A percentile compares a stretch with the other conserved stretches of the same genome.
Evolutionary conservation across 2,797 vertebrate genomes (phyloP).

Genomic region (Acanthiza pusilla): DNA sequence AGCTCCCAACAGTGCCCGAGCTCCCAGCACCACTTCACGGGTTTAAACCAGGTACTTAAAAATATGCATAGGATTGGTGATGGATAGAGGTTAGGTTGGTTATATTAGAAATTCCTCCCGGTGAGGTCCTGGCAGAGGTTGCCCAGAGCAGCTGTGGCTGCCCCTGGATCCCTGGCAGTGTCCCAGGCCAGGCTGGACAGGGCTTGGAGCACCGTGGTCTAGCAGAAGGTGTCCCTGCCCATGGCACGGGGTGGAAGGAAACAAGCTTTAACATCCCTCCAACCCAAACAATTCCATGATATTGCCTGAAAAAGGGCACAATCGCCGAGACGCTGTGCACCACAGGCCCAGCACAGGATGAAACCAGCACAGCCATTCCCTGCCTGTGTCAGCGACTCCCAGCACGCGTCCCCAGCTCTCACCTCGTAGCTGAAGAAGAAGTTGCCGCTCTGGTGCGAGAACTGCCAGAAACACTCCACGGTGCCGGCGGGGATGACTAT

Average conservation of each 20-base stretch:
- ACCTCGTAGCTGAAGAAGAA: constrained; percentile 94
- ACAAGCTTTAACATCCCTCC: not conserved
- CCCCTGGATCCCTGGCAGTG: not conserved
- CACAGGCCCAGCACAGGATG: fast-evolving
- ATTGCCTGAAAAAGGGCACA: not conserved
- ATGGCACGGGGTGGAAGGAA: not conserved
- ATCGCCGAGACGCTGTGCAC: fast-evolving
- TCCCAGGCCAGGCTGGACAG: fast-evolving
- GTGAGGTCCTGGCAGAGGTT: not conserved
- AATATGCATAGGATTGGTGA: not conserved
- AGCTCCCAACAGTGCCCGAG: fast-evolving
- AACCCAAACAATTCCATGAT: not conserved
- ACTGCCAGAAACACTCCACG: constrained; percentile 92
- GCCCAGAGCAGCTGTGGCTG: not conserved
- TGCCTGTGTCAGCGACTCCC: fast-evolving
- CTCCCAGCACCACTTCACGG: fast-evolving
- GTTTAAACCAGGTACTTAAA: not conserved
- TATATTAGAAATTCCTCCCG: not conserved
- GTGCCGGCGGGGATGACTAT: constrained; percentile 73
- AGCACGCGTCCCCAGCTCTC: not conserved
- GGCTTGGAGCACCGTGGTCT: fast-evolving
- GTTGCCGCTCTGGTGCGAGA: constrained; percentile 79
- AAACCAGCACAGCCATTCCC: not conserved
- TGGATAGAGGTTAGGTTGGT: not conserved
- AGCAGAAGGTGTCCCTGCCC: not conserved